These are phyloP conservation scores for Lepidochitona cinerea DNA, from an alignment of 2,888 invertebrate species.

Conservation along the genomic window DNA sequence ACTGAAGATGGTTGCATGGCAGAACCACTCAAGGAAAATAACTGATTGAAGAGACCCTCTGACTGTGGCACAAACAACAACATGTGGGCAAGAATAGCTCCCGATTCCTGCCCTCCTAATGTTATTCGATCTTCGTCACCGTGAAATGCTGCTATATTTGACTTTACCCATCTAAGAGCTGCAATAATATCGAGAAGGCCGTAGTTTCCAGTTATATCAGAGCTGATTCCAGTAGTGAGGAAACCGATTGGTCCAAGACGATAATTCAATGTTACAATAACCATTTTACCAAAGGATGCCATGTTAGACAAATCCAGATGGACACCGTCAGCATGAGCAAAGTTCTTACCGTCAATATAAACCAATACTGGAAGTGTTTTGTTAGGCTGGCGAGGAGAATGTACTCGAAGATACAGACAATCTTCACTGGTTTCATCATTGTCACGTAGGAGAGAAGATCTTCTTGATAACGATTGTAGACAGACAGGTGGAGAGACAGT, in stretches of 20 bases:
- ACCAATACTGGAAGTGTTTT: background rate
- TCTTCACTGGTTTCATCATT: background rate
- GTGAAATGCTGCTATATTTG: conserved; percentile 1
- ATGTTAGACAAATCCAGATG: background rate
- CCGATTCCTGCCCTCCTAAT: background rate
- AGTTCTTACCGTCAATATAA: conserved; percentile 4
- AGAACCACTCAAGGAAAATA: background rate
- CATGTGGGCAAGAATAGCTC: background rate
- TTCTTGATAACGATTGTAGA: conserved; percentile 17
- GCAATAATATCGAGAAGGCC: background rate
- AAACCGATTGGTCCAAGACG: background rate
- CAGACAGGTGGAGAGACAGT: conserved; percentile 35
- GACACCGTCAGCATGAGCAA: background rate
- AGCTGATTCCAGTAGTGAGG: background rate
- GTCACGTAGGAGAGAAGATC: background rate
- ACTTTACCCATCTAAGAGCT: background rate
- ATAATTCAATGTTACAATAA: conserved; percentile 10
- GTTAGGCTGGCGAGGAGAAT: background rate
- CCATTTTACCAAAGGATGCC: background rate
- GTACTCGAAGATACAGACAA: background rate
- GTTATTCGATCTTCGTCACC: background rate
- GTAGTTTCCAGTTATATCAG: conserved; percentile 5
- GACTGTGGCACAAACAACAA: background rate
- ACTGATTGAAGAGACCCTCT: background rate
- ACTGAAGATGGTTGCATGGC: background rate